Conservation (phyloP, 2,888 invertebrate species). For the Theristus sp. region DNA sequence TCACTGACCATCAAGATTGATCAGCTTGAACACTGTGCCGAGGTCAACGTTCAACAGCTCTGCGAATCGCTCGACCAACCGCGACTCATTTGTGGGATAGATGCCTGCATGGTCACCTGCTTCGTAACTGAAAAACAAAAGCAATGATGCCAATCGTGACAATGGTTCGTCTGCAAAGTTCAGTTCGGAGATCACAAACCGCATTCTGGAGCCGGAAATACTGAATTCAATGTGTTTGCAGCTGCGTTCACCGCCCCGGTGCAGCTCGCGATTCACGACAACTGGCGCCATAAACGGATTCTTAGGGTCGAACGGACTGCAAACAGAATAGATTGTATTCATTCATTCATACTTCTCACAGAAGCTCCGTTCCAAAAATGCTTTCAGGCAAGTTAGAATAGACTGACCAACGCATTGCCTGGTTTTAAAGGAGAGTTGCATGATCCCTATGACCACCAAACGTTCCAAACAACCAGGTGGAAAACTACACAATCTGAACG, state of each 20-base stretch:
- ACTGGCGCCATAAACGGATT: constrained; percentile 86
- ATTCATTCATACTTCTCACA: not conserved
- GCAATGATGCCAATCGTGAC: too few species aligned
- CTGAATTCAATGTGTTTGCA: constrained; percentile 94
- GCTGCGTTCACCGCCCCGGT: constrained; percentile 50
- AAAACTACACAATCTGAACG: too few species aligned
- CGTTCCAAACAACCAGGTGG: too few species aligned
- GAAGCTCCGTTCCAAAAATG: too few species aligned
- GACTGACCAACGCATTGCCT: too few species aligned
- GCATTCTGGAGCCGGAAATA: constrained; percentile 28
- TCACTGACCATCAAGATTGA: constrained; percentile 69
- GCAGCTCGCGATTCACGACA: constrained; percentile 44
- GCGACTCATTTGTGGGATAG: constrained; percentile 70
- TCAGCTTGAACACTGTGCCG: constrained; percentile 69
- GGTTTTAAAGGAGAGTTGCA: too few species aligned
- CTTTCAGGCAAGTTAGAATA: too few species aligned
- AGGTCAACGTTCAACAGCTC: constrained; percentile 55
- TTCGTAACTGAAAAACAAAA: constrained; percentile 38
- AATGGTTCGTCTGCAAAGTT: too few species aligned
- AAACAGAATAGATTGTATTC: not conserved
- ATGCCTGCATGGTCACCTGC: constrained; percentile 87
- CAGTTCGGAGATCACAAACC: constrained; percentile 40
- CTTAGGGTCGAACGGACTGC: constrained; percentile 82
- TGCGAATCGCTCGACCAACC: constrained; percentile 64
- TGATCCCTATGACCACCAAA: too few species aligned